Conservation (phyloP, 2,797 vertebrate species). For the Arrhamphus sclerolepis region DNA sequence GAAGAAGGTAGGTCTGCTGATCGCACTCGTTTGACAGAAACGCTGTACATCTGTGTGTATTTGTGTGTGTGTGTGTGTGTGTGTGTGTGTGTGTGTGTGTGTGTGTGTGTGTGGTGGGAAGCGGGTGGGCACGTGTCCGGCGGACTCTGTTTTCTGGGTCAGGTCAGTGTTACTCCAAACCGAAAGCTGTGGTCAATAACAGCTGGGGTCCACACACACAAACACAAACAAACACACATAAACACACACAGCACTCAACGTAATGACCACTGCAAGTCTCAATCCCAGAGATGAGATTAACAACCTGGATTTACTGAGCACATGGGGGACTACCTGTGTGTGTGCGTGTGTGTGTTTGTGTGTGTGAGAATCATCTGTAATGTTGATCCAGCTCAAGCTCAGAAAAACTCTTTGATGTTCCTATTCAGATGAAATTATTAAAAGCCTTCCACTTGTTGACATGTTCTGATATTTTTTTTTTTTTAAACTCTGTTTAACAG, state of each 20-base stretch:
- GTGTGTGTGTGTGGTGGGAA: neutral
- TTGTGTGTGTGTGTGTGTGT: neutral
- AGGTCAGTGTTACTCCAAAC: constrained; percentile 67
- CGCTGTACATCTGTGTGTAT: neutral
- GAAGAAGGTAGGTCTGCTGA: constrained; percentile 88
- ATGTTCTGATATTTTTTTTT: too few species aligned
- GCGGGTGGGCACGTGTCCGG: constrained; percentile 30
- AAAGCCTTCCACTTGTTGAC: too few species aligned
- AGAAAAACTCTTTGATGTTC: neutral
- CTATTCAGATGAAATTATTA: too few species aligned
- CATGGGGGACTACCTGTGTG: constrained; percentile 29
- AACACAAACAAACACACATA: constrained; percentile 11
- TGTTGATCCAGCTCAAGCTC: constrained; percentile 10
- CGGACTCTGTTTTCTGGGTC: constrained; percentile 68
- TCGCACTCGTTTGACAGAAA: neutral
- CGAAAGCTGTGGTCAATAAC: constrained; percentile 61
- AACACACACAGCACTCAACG: constrained; percentile 46
- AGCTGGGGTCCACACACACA: constrained; percentile 58
- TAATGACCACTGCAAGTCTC: constrained; percentile 52
- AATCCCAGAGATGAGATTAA: constrained; percentile 61
- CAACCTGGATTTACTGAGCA: constrained; percentile 50
- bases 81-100: neutral
- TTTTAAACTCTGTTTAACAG: too few species aligned
- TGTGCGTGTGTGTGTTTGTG: constrained; percentile 1
- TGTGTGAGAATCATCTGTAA: neutral